A percentile compares a stretch with the other conserved stretches of the same genome.
Conservation (phyloP, 2,888 invertebrate species). For the Dynastes grantii region DNA sequence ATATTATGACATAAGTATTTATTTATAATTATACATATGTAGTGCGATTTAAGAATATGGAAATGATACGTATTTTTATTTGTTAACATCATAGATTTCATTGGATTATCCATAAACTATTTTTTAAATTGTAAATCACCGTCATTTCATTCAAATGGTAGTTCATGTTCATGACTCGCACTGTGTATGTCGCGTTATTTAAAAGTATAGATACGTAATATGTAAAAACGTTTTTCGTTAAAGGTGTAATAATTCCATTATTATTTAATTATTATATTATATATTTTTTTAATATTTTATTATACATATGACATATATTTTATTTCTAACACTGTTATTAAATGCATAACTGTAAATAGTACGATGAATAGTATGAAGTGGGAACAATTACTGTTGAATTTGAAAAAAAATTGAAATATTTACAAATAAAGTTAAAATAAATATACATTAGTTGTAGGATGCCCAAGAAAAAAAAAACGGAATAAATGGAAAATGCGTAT, state of each 20-base stretch:
- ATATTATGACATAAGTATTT: slow-evolving; percentile 32
- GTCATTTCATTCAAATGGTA: too few relatives aligned
- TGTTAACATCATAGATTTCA: too few relatives aligned
- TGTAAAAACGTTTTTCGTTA: not conserved
- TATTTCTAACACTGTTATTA: slow-evolving; percentile 47
- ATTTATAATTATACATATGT: slow-evolving; percentile 34
- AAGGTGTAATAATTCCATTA: not conserved
- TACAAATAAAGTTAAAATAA: slow-evolving; percentile 35
- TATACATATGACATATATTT: slow-evolving; percentile 39
- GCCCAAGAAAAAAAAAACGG: not conserved
- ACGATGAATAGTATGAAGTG: slow-evolving; percentile 53
- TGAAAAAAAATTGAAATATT: slow-evolving; percentile 49
- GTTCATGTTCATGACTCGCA: not conserved
- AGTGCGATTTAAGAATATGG: slow-evolving; percentile 31
- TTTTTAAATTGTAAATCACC: too few relatives aligned
- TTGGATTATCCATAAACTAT: too few relatives aligned
- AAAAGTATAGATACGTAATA: not conserved
- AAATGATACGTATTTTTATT: not conserved
- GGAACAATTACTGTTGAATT: slow-evolving; percentile 56
- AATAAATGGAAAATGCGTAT: not conserved
- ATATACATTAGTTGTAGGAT: slow-evolving; percentile 46
- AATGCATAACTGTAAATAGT: slow-evolving; percentile 48
- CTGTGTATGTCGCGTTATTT: not conserved
- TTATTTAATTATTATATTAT: not conserved
- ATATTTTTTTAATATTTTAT: slow-evolving; percentile 13